phyloP scores from a whole-genome alignment of 1,140 invertebrate genomes.

The Harlomillsia oculata region DNA sequence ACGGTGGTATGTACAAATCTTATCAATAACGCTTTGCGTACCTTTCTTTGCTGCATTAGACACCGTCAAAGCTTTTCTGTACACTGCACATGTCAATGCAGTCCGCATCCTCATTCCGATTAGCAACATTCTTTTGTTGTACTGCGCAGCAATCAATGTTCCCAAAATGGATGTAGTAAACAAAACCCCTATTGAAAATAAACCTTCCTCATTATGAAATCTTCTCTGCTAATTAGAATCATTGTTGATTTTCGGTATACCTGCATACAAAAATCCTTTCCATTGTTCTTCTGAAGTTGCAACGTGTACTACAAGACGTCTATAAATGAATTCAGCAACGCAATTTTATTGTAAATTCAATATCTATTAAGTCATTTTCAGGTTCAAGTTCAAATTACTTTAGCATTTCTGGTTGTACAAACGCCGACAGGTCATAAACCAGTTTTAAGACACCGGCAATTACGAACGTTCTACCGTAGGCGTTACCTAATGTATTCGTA shows the following conservation, averaged over 20 bases:
- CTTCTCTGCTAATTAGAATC: conserved; percentile 37
- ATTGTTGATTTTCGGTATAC: too few relatives aligned
- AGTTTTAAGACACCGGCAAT: conserved; percentile 44
- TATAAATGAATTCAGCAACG: background rate
- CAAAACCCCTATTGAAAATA: conserved; percentile 63
- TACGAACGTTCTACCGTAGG: conserved; percentile 44
- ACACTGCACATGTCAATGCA: conserved; percentile 83
- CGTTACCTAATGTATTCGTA: conserved; percentile 42
- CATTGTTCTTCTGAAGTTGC: conserved; percentile 53
- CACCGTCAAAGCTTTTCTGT: conserved; percentile 67
- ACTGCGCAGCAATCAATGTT: conserved; percentile 74
- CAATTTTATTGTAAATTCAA: too few relatives aligned
- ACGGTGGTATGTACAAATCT: background rate
- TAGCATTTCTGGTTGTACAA: conserved; percentile 47
- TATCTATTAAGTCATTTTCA: too few relatives aligned
- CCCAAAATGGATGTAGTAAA: conserved; percentile 70
- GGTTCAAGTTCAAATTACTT: conserved; percentile 37
- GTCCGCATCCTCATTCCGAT: conserved; percentile 85
- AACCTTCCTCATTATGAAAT: conserved; percentile 74
- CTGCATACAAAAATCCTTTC: conserved; percentile 76
- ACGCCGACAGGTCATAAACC: conserved; percentile 50
- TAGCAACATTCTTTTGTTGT: conserved; percentile 81
- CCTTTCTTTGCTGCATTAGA: conserved; percentile 60
- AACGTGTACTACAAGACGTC: background rate
- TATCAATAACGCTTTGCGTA: background rate